Evolutionary conservation across 1,140 invertebrate species (phyloP), one percentile per base, ranked within the genome.

Genomic region (Drosophila novamexicana): DNA sequence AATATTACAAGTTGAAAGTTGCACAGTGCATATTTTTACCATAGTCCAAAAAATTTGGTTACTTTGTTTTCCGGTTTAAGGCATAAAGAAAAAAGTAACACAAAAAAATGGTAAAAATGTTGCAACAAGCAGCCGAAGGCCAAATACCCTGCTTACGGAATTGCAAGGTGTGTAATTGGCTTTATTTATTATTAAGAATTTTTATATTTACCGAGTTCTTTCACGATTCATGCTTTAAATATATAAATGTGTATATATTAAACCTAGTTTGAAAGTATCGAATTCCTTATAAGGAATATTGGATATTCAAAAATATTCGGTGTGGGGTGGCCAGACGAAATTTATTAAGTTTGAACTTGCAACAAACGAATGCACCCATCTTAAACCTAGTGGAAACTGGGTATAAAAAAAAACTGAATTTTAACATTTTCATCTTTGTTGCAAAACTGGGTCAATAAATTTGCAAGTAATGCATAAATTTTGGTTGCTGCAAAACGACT

Each of bases 381-480:
- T 12, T 29, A 5, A 5, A 12, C 1, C 9, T 1, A 2, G 9
- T 9, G 3, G 3, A 6, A 29, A 16, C 22, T n/a, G 45, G 34
- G 42, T 22, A 61, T 61, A n/a, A 14, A 12, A 14, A 14, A 14
- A 52, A 59, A 67, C 52, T 36, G 72, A 67, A 75, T 75, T 75
- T 75, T 69, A 75, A 75, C 72, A 70, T 62, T 75, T 64, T 59
- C 72, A 64, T 70, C 72, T 73, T 73, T 73, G 70, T 73, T 73
- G 70, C 64, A 70, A 49, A 75, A 75, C 53, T 75, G 67, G 72
- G 72, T 75, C 72, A 75, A 75, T 75, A 75, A 75, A 75, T 63
- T 73, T 75, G 72, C 72, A 75, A 75, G 72, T 75, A 70, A 70
- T 75, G 72, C 72, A 75, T 70, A 75, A 75, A 64, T 70, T 70